phyloP scores from a whole-genome alignment of 1,140 invertebrate species.

The Gonatopus flavifemur region DNA sequence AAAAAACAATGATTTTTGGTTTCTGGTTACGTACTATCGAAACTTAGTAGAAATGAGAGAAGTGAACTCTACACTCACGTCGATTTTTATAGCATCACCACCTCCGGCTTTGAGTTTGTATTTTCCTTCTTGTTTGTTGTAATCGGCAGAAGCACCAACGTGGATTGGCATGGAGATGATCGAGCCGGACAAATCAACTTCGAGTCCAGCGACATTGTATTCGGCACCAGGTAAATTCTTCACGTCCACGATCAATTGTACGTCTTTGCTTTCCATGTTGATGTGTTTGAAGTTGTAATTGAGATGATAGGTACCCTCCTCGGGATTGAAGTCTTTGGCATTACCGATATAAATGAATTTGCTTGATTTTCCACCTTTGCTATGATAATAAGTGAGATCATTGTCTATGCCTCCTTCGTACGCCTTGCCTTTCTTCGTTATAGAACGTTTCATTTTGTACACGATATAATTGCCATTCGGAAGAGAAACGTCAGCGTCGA shows the following conservation, averaged over 20 bases:
- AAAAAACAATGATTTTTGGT: constrained; percentile 12
- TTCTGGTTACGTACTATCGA: neutral
- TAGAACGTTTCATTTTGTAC: constrained; percentile 55
- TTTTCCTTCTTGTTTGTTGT: constrained; percentile 3
- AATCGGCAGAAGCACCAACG: constrained; percentile 15
- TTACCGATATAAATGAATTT: constrained; percentile 49
- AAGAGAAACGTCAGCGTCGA: constrained; percentile 59
- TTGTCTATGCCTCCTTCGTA: too few relatives aligned
- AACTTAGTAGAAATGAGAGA: too few relatives aligned
- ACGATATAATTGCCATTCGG: constrained; percentile 61
- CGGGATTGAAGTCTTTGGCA: constrained; percentile 47
- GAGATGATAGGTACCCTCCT: constrained; percentile 3
- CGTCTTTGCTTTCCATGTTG: constrained; percentile 42
- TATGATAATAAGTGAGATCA: too few relatives aligned
- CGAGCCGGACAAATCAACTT: constrained; percentile 41
- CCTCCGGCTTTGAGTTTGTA: constrained; percentile 34
- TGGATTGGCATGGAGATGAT: constrained; percentile 46
- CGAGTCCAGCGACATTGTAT: constrained; percentile 29
- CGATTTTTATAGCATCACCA: too few relatives aligned
- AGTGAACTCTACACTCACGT: too few relatives aligned
- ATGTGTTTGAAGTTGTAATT: constrained; percentile 48
- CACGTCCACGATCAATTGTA: constrained; percentile 22
- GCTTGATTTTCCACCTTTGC: constrained; percentile 57
- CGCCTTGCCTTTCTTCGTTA: constrained; percentile 44
- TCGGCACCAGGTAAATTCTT: constrained; percentile 37